Evolutionary conservation across 2,113 vertebrate genomes (phyloP).

Genomic region (Gracilinanus agilis): DNA sequence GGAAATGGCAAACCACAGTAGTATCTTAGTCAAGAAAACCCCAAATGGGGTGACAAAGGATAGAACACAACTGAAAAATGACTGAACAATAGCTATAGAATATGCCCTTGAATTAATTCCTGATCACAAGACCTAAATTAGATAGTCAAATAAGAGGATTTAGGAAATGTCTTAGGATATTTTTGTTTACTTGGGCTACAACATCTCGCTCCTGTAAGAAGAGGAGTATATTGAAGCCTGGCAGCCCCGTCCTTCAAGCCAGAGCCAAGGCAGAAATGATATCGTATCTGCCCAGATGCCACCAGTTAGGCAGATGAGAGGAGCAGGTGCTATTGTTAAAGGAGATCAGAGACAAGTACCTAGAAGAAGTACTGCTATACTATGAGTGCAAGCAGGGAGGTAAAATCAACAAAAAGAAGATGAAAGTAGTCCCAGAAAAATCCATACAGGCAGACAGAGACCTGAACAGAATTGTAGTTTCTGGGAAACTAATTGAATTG

Average conservation of each 20-base stretch:
- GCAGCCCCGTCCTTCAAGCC: neutral
- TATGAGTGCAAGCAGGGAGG: neutral
- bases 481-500: neutral
- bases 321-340: neutral
- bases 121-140: neutral
- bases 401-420: neutral
- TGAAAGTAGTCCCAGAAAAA: neutral
- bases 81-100: neutral
- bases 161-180: neutral
- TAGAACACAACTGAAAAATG: too few relatives aligned
- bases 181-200: neutral
- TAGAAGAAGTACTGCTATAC: neutral
- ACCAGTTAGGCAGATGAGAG: constrained; percentile 2
- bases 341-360: neutral
- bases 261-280: neutral
- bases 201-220: neutral
- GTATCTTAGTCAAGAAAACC: too few relatives aligned
- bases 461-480: neutral
- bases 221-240: neutral
- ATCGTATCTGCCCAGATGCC: neutral
- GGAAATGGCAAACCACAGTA: too few relatives aligned
- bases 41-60: too few relatives aligned
- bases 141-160: neutral
- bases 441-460: neutral
- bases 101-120: neutral